Evolutionary conservation across 64 coral and sea anemone species (phyloP), one percentile per base, ranked within the genome.

Genomic region (Hydrozoanthus tunicans): DNA sequence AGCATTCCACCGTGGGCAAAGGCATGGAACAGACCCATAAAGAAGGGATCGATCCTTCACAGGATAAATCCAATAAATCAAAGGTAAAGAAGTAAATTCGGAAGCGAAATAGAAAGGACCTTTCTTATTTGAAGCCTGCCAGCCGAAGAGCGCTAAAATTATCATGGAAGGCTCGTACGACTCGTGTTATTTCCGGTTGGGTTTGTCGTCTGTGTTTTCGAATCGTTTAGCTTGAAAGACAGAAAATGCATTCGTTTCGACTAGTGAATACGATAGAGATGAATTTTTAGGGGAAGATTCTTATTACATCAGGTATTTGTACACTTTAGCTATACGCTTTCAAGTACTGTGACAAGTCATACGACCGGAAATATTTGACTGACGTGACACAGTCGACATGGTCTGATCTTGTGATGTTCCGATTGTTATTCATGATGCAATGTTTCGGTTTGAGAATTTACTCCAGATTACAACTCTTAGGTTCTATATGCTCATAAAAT

Each of bases 1-100:
- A 94, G 69, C 92, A 89, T 73, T 96, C 95, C 1, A 90, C 92
- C 14, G 54, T 79, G 4, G 57, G 25, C 0, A 93, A 83, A 89
- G 80, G 89, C n/a, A 78, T 79, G 8, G 52, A 70, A 68, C 24
- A 56, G 9, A 63, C 3, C 15, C 51, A 76, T 11, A 51, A 13
- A 12, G 69, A 88, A 7, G 12, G 5, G 32, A 68, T 5, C 6
- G 74, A 66, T 12, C 58, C 75, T 32, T 14, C 84, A 80, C 82
- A 79, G 55, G 91, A 89, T 64, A 78, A 86, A 70, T 64, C 27
- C 12, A 60, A 79, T 5, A 93, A 93, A 59, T 8, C 5, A 56
- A 93, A 93, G 84, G 91, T 93, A 25, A 80, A 32, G 52, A 10
- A 0, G 9, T 57, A 68, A 27, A 43, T 60, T 60, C 3, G 2